Percentiles rank a stretch among this genome's conserved stretches.
phyloP scores from a whole-genome alignment of 2,113 vertebrate genomes.

The Isichthys henryi region DNA sequence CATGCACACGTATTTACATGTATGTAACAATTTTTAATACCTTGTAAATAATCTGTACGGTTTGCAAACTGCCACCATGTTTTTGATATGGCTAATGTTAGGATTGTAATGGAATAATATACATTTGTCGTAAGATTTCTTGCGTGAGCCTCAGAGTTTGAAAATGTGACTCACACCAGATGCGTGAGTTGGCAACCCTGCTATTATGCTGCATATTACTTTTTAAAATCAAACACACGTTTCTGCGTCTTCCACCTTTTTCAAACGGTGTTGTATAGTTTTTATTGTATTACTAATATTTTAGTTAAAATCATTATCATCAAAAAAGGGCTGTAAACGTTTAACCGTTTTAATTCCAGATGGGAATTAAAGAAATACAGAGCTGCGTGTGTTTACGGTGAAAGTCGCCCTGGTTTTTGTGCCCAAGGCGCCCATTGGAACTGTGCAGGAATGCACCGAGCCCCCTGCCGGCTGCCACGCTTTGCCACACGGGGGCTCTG shows the following conservation, averaged over 20 bases:
- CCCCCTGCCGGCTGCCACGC: neutral
- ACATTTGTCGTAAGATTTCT: too few species aligned
- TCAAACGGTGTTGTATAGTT: neutral
- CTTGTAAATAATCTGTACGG: too few species aligned
- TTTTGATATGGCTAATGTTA: too few species aligned
- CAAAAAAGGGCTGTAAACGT: neutral
- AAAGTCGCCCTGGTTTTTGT: neutral
- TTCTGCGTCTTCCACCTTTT: neutral
- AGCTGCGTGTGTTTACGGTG: neutral
- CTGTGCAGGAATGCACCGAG: neutral
- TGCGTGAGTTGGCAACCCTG: too few species aligned
- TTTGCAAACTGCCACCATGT: too few species aligned
- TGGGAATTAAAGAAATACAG: neutral
- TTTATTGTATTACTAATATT: neutral
- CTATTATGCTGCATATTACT: neutral
- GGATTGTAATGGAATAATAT: too few species aligned
- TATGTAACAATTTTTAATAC: too few species aligned
- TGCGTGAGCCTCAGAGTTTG: too few species aligned
- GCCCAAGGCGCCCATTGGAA: neutral
- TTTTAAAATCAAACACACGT: neutral
- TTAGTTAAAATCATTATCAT: neutral
- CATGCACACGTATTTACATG: too few species aligned
- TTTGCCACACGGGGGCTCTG: slow-evolving; percentile 54
- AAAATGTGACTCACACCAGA: too few species aligned
- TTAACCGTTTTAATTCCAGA: neutral